Base-by-base conservation (phyloP, 2,797 vertebrate genomes). In the Diplodus sargus region DNA sequence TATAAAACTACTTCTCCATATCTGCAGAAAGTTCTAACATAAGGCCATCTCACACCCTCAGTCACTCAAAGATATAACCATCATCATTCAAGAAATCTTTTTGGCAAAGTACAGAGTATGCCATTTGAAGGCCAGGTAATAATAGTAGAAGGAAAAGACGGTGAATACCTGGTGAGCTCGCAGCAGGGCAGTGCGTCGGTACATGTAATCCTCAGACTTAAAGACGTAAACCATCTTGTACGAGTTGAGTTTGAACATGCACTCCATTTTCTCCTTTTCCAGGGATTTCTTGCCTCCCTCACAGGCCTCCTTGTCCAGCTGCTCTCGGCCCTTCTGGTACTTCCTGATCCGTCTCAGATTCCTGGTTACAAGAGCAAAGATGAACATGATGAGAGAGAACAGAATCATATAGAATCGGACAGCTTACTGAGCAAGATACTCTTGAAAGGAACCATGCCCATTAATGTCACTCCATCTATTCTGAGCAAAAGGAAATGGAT, bases 161-260 rank as follows among this genome's bases (percentile, higher is more conserved):
- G 73, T 23, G 14, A 9, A 7, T 94, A 99, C 98, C 98, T 99
- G 98, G 88, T 99, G 97, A 71, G 98, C 98, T 83, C 98, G 93
- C 56, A 97, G 96, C 90, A 99, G 94, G 13, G 98, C 98, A 0
- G 98, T 99, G 90, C 98, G 97, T 80, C 98, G 91, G 93, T 99
- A 99, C 98, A 99, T 98, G 95, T 99, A 99, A 92, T 99, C 98
- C 92, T 99, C 98, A 0, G 98, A 99, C 88, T 99, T 99, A 90
- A 99, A 99, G 83, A 99, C 98, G 0, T 99, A 99, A 18, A 99
- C 98, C 98, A 99, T 99, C 95, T 99, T 99, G 87, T 99, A 99
- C 8, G 98, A 99, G 92, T 99, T 99, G 85, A 99, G 95, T 85
- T 99, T 99, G 94, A 99, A 99, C 94, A 97, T 97, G 91, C 98